phyloP scores from a whole-genome alignment of 2,888 invertebrate genomes.

The Lamellibrachia columna region DNA sequence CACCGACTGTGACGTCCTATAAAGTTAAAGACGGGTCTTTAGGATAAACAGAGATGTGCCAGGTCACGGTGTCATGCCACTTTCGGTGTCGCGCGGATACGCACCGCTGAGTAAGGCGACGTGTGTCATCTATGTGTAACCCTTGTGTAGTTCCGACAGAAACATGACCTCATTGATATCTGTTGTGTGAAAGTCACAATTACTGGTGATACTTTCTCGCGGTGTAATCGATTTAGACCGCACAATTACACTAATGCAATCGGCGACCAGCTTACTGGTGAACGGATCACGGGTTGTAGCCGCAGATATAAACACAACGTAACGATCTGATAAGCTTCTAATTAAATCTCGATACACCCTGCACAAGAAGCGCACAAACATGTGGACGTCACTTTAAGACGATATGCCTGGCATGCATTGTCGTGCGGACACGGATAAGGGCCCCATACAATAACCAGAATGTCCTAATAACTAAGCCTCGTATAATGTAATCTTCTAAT shows the following conservation, averaged over 20 bases:
- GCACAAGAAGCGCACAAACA: background rate
- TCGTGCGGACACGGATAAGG: background rate
- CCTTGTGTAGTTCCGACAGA: background rate
- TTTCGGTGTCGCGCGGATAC: background rate
- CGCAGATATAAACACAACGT: background rate
- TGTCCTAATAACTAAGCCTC: no score
- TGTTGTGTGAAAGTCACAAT: slow-evolving; percentile 9
- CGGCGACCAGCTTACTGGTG: background rate
- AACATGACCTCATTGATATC: background rate
- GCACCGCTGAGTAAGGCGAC: background rate
- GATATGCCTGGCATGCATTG: background rate
- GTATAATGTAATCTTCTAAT: no score
- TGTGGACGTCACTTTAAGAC: background rate
- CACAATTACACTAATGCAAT: slow-evolving; percentile 3
- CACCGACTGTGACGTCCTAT: background rate
- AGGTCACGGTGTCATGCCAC: background rate
- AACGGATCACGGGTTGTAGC: background rate
- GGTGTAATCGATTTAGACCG: background rate
- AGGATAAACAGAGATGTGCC: background rate
- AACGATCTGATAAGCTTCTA: slow-evolving; percentile 3
- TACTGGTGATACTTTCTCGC: background rate
- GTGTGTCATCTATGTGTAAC: background rate
- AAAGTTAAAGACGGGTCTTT: background rate
- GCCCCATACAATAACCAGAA: background rate
- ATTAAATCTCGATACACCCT: background rate